phyloP scores from a whole-genome alignment of 2,888 invertebrate genomes.

The Pseudeuparius sepicola region DNA sequence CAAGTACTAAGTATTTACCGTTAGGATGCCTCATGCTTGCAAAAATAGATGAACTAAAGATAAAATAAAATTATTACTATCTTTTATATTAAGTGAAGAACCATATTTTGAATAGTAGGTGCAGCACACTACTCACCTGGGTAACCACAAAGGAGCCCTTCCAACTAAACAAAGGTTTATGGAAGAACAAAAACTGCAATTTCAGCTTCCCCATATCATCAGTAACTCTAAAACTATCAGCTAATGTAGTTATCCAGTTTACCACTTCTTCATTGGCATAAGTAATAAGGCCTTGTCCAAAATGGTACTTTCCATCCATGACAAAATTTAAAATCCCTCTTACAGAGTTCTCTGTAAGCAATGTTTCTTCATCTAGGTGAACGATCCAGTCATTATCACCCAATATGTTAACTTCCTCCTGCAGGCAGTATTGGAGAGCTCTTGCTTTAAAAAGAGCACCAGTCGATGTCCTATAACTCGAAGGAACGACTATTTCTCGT shows the following conservation, averaged over 20 bases:
- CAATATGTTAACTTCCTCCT: constrained; percentile 76
- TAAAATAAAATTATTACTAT: no score
- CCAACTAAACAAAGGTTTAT: constrained; percentile 94
- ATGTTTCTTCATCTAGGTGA: constrained; percentile 95
- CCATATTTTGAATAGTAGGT: no score
- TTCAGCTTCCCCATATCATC: constrained; percentile 97
- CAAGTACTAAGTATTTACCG: no score
- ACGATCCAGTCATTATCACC: constrained; percentile 91
- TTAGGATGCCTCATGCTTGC: no score
- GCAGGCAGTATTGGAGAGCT: constrained; percentile 90
- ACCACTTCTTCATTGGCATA: constrained; percentile 95
- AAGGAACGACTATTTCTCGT: constrained; percentile 81
- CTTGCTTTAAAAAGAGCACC: constrained; percentile 86
- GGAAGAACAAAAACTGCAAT: constrained; percentile 85
- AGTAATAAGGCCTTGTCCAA: constrained; percentile 88
- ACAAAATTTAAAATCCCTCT: constrained; percentile 90
- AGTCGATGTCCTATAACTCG: constrained; percentile 75
- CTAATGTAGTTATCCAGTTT: constrained; percentile 93
- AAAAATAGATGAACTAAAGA: no score
- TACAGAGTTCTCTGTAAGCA: constrained; percentile 85
- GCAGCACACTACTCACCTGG: constrained; percentile 70
- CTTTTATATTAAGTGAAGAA: no score
- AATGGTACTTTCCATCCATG: constrained; percentile 85
- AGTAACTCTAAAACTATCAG: constrained; percentile 90
- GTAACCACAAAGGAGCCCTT: constrained; percentile 97